These are phyloP conservation scores for Tinea pellionella DNA, from an alignment of 2,888 invertebrate species.

Conservation along the genomic window DNA sequence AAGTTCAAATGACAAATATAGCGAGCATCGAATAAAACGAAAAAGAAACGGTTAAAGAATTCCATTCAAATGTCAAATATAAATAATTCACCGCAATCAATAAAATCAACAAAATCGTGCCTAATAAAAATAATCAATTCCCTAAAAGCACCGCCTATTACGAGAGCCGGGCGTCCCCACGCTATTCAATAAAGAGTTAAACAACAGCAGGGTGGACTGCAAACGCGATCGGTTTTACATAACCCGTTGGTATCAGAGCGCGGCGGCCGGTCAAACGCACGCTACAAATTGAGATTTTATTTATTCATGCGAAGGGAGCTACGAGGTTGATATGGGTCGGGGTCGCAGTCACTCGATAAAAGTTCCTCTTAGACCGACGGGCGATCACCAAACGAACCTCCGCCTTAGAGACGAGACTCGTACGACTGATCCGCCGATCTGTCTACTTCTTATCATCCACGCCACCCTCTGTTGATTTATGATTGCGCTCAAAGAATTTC, in stretches of 20 bases:
- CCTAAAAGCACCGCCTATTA: conserved; percentile 5
- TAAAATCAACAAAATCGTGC: conserved; percentile 9
- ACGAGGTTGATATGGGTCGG: conserved; percentile 59
- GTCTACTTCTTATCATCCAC: conserved; percentile 22
- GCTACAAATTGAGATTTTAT: conserved; percentile 65
- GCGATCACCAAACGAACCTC: conserved; percentile 32
- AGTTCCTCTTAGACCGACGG: conserved; percentile 43
- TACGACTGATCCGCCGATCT: conserved; percentile 25
- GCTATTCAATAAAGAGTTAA: conserved; percentile 29
- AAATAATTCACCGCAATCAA: neutral
- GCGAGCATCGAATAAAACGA: neutral
- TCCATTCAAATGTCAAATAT: neutral
- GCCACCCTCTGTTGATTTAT: conserved; percentile 11
- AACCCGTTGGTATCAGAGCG: conserved; percentile 26
- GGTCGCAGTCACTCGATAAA: conserved; percentile 45
- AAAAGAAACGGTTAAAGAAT: neutral
- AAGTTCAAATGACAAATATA: neutral
- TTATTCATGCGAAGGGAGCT: conserved; percentile 60
- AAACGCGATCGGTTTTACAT: conserved; percentile 37
- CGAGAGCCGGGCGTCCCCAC: conserved; percentile 19
- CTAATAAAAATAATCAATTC: conserved; percentile 20
- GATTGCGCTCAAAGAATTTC: neutral
- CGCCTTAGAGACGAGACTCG: neutral
- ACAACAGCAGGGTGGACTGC: conserved; percentile 29
- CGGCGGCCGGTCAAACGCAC: conserved; percentile 48